Conservation (phyloP, 1,140 invertebrate species). For the Brachionus koreanus region DNA sequence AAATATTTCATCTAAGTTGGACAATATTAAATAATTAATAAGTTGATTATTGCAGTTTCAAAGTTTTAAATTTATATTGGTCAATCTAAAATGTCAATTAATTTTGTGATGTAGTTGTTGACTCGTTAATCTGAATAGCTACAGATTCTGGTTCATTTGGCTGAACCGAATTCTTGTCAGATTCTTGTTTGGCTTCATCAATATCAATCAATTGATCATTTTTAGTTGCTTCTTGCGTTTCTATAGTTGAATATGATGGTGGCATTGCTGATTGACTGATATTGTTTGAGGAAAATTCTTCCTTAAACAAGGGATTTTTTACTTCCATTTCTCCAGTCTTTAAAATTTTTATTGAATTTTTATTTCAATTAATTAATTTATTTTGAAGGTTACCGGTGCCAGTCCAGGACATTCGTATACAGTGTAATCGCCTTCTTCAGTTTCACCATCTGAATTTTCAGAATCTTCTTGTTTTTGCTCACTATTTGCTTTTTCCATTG, state of each 20-base stretch:
- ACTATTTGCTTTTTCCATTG: constrained; percentile 61
- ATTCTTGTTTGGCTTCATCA: constrained; percentile 6
- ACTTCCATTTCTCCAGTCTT: constrained; percentile 98
- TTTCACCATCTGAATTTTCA: constrained; percentile 80
- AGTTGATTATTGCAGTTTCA: not conserved
- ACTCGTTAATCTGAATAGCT: not conserved
- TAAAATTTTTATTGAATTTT: constrained; percentile 48
- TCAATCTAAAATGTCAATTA: not conserved
- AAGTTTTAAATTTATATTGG: not conserved
- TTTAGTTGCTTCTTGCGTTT: not conserved
- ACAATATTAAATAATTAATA: not conserved
- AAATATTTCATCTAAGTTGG: not conserved
- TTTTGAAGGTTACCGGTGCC: constrained; percentile 69
- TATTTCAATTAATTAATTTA: not conserved
- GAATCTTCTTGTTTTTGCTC: constrained; percentile 46
- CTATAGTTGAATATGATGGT: not conserved
- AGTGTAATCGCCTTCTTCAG: constrained; percentile 92
- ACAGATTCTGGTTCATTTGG: not conserved
- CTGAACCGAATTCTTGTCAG: not conserved
- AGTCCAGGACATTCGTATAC: constrained; percentile 96
- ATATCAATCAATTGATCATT: constrained; percentile 7
- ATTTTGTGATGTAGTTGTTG: not conserved
- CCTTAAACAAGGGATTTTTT: constrained; percentile 89
- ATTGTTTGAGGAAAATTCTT: constrained; percentile 62
- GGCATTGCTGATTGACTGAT: not conserved